Base-by-base conservation (phyloP, 2,888 invertebrate genomes). In the Seira sanloemensis region DNA sequence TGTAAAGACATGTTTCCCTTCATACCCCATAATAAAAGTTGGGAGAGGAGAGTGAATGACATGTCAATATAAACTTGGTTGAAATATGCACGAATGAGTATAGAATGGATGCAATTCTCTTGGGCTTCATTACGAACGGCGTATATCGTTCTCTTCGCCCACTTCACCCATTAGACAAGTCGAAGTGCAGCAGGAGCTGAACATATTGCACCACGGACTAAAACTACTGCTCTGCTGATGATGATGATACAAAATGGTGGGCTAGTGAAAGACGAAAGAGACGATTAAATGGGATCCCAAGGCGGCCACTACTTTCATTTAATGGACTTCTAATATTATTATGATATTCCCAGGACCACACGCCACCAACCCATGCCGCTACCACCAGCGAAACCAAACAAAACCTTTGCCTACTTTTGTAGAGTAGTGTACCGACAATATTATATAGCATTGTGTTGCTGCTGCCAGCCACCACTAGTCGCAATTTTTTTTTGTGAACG, bases 281-380 rank as follows among this genome's bases (percentile, higher is more conserved):
- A 50, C 50, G 50, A 50, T 50, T 50, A 50, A 50, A 50, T 50
- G n/a, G 50, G n/a, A 50, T 50, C 50, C 50, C 50, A 50, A 50
- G n/a, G 50, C 50, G 50, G 50, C 50, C 23, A 65, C 23, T 65
- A 19, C 19, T 65, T 65, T 65, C 65, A 65, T 65, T 65, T 65
- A 65, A 65, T 65, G 65, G 65, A 65, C 65, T 65, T 65, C 65
- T 65, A 65, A 65, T 65, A 65, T 65, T 65, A 65, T 65, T 65
- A 65, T 50, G 50, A 50, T 65, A 65, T 19, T 65, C 65, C 65
- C 65, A 23, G 65, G 65, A 65, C 65, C 65, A 23, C 65, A 65
- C 23, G 23, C 65, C 65, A 23, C 65, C 65, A 65, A 65, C 65
- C 65, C 19, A n/a, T 23, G 23, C 23, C 65, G 21, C 23, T 23